Evolutionary conservation across 2,888 invertebrate species (phyloP), one percentile per base, ranked within the genome.

Genomic region (Melanophora roralis): DNA sequence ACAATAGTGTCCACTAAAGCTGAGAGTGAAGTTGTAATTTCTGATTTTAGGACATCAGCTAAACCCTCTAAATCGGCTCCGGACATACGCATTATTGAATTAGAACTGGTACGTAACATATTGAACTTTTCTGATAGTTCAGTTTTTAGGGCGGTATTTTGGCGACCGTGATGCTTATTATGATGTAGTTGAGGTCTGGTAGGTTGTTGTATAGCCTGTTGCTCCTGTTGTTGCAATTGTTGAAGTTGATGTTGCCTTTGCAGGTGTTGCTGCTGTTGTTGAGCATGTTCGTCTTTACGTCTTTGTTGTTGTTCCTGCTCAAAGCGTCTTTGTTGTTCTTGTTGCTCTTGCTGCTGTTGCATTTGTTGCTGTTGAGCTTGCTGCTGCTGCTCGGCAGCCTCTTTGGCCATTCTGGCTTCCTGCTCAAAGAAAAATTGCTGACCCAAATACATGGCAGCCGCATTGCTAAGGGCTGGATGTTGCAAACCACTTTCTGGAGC

Each of bases 41-140:
- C 98, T 64, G 93, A 94, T 91, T 98, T 98, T 5, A 98, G 92
- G 69, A 95, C 94, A 86, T 97, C 96, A n/a, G 97, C 96, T 62
- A 98, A 91, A 67, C 95, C 95, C 88, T 97, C 96, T 7, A 97
- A 91, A 86, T 97, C 97, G 3, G 95, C 93, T 12, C 94, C 95
- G 1, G 94, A 93, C 84, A 93, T 93, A 47, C 94, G 92, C 67
- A 92, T 93, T 79, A 94, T 88, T 7, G 94, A 93, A 76, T 92
- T 93, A 27, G 93, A 92, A 83, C 92, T 94, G 85, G 92, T 94
- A 83, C 95, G 92, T 87, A 96, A 92, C 87, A 95, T 93, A 85
- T 94, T 95, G 84, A 96, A 91, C 84, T 96, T 92, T 86, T 96
- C 96, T 32, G 95, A 93, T 53, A 96, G 91, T 86, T 95, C 95